A percentile compares a stretch with the other conserved stretches of the same genome.
These are phyloP conservation scores for Allophyes oxyacanthae DNA, from an alignment of 2,888 invertebrate species.

Conservation along the genomic window DNA sequence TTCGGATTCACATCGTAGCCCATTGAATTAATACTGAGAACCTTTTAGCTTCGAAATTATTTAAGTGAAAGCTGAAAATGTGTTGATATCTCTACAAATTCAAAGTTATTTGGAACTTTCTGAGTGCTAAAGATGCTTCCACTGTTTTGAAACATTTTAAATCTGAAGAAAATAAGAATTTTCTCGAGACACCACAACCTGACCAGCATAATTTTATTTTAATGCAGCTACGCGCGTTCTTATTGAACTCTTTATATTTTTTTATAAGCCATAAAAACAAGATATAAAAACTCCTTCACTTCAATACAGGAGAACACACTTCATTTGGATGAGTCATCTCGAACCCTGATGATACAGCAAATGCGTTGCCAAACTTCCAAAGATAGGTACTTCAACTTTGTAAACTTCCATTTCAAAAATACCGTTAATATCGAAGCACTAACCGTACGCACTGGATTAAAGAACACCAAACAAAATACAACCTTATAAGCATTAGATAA, in stretches of 20 bases:
- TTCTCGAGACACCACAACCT: too few species aligned
- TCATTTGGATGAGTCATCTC: slow-evolving; percentile 34
- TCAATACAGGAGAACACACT: background rate
- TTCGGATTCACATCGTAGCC: slow-evolving; percentile 7
- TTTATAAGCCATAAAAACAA: background rate
- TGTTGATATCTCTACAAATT: too few species aligned
- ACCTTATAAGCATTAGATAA: slow-evolving; percentile 31
- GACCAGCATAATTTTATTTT: too few species aligned
- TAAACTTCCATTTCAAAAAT: slow-evolving; percentile 54
- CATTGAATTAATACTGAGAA: slow-evolving; percentile 27
- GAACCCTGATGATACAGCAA: slow-evolving; percentile 37
- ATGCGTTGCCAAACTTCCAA: slow-evolving; percentile 50
- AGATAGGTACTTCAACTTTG: slow-evolving; percentile 53
- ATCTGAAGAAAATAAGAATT: too few species aligned
- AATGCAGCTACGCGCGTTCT: too few species aligned
- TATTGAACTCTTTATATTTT: too few species aligned
- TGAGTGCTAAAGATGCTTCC: slow-evolving; percentile 3
- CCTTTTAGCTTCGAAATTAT: background rate
- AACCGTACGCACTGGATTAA: slow-evolving; percentile 52
- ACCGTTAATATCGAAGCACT: slow-evolving; percentile 49
- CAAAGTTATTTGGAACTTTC: background rate
- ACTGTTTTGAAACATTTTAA: background rate
- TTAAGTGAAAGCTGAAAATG: too few species aligned
- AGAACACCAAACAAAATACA: slow-evolving; percentile 26
- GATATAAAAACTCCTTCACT: background rate